A percentile compares a stretch with the other conserved stretches of the same genome.
Evolutionary conservation across 2,113 vertebrate species (phyloP).

Genomic region (Podarcis muralis): DNA sequence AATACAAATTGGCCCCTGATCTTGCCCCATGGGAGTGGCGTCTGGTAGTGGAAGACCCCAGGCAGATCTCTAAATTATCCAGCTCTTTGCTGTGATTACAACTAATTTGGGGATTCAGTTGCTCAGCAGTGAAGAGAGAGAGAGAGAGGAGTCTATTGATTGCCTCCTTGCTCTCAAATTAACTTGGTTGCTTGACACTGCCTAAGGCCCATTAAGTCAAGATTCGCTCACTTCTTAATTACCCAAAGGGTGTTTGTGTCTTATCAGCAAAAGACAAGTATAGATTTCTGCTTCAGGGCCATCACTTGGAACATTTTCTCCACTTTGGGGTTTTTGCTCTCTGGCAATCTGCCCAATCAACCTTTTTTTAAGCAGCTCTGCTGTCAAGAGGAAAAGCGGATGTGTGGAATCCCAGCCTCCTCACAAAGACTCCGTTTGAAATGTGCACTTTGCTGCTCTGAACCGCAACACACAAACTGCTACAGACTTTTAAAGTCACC

Average conservation of each 20-base stretch:
- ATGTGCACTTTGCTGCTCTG: background rate
- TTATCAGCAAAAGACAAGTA: background rate
- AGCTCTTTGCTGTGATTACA: background rate
- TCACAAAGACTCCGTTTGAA: background rate
- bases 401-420: background rate
- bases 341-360: background rate
- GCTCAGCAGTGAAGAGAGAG: slow-evolving; percentile 45
- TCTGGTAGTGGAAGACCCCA: background rate
- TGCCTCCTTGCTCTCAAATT: slow-evolving; percentile 16
- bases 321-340: background rate
- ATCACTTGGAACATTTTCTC: background rate
- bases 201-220: background rate
- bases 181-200: slow-evolving; percentile 40
- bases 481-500: background rate
- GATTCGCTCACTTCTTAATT: background rate
- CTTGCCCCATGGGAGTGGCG: background rate
- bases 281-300: background rate
- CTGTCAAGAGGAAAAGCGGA: background rate
- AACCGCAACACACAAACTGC: background rate
- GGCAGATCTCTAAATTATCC: slow-evolving; percentile 34
- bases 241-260: background rate
- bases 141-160: slow-evolving; percentile 30
- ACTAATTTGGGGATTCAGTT: slow-evolving; percentile 45
- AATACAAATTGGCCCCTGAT: background rate
- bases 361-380: too few relatives aligned